Conservation (phyloP, 2,797 vertebrate species). For the Allobates femoralis region DNA sequence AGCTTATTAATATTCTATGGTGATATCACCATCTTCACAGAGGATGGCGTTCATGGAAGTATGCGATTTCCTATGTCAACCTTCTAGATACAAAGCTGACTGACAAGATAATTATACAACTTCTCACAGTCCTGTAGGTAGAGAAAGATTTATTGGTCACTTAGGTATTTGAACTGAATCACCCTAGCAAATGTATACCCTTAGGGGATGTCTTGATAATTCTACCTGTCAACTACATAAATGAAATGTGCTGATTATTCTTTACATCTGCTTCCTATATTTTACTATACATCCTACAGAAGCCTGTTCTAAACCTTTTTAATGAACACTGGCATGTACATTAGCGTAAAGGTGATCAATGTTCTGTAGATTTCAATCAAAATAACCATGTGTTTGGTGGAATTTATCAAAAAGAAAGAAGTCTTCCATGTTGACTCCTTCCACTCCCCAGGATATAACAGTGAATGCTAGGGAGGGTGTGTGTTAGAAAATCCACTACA, state of each 20-base stretch:
- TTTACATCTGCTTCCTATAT: background rate
- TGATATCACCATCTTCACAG: background rate
- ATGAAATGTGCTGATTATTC: background rate
- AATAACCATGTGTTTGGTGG: too few relatives aligned
- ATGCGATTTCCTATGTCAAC: background rate
- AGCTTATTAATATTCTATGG: conserved; percentile 5
- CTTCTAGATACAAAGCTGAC: background rate
- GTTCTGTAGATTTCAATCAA: too few relatives aligned
- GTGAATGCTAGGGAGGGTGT: too few relatives aligned
- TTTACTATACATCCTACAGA: background rate
- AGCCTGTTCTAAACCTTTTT: too few relatives aligned
- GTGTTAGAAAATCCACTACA: too few relatives aligned
- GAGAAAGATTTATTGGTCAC: conserved; percentile 22
- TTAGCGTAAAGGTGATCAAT: too few relatives aligned
- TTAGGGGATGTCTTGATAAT: background rate
- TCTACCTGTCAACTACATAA: background rate
- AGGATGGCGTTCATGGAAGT: background rate
- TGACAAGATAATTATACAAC: conserved; percentile 30
- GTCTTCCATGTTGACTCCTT: too few relatives aligned
- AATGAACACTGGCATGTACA: too few relatives aligned
- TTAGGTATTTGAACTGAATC: background rate
- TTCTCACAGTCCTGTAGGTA: background rate
- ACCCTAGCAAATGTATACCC: conserved; percentile 21
- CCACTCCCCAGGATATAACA: too few relatives aligned
- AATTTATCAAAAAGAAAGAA: too few relatives aligned